Conservation (phyloP, 2,797 vertebrate genomes). For the Oceanodroma leucorhoa region DNA sequence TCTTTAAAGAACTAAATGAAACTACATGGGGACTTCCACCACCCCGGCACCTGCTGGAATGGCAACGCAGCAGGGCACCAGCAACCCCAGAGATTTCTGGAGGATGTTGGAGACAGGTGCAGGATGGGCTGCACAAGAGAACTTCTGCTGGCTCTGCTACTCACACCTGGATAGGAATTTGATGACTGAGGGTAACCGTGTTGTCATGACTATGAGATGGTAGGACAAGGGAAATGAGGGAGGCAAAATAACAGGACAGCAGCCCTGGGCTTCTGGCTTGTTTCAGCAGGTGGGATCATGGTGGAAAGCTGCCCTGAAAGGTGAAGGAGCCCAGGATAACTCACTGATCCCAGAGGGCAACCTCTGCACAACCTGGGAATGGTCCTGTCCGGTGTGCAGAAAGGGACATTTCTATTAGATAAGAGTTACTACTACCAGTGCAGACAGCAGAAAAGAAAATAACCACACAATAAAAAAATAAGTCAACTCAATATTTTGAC, state of each 20-base stretch:
- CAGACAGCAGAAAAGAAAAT: background rate
- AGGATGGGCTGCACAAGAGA: background rate
- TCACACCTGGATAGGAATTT: accelerated
- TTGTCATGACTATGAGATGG: background rate
- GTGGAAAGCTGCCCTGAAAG: background rate
- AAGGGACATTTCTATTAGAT: background rate
- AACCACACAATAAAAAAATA: background rate
- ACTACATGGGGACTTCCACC: background rate
- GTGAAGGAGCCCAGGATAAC: background rate
- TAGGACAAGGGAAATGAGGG: background rate
- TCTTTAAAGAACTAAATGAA: background rate
- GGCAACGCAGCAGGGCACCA: background rate
- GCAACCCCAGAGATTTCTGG: background rate
- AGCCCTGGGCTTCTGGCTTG: background rate
- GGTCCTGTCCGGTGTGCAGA: background rate
- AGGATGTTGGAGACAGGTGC: background rate
- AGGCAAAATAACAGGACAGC: background rate
- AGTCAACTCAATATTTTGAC: background rate
- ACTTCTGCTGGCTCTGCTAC: background rate
- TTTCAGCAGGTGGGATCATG: background rate
- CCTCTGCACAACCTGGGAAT: background rate
- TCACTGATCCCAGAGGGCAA: background rate
- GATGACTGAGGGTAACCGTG: background rate
- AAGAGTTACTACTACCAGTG: background rate
- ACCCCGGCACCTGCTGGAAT: background rate